A percentile compares a stretch with the other conserved stretches of the same genome.
These are phyloP conservation scores for Brachionus calyciflorus DNA, from an alignment of 1,140 invertebrate species.

Conservation along the genomic window DNA sequence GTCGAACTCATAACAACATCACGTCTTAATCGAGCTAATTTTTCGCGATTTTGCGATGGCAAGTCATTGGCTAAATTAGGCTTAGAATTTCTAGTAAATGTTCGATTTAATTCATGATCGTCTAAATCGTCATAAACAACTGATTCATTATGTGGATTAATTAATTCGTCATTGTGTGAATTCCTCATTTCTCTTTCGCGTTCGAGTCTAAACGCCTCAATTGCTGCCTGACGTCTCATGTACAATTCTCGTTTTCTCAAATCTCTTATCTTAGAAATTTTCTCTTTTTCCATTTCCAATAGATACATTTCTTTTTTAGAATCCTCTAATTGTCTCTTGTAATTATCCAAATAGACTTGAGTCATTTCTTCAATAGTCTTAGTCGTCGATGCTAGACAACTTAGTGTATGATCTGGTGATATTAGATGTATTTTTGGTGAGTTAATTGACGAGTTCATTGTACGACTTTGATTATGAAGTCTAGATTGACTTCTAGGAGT, in stretches of 20 bases:
- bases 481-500: neutral
- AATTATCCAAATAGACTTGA: conserved; percentile 29
- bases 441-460: neutral
- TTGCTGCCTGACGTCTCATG: conserved; percentile 29
- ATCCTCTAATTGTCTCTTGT: conserved; percentile 30
- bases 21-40: conserved; percentile 23
- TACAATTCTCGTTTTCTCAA: conserved; percentile 12
- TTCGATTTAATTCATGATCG: neutral
- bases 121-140: conserved; percentile 4
- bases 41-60: conserved; percentile 31
- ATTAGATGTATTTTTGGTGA: neutral
- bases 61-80: conserved; percentile 2
- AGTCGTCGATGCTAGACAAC: neutral
- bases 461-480: neutral
- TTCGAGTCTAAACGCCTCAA: conserved; percentile 31
- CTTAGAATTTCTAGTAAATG: neutral
- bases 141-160: neutral
- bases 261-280: conserved; percentile 34
- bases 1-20: neutral
- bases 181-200: conserved; percentile 3
- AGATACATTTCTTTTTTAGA: conserved; percentile 39
- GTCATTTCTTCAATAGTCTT: conserved; percentile 39
- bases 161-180: neutral
- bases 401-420: conserved; percentile 1
- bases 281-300: conserved; percentile 33